Evolutionary conservation across 2,888 invertebrate species (phyloP).

Genomic region (Phorcus lineatus): DNA sequence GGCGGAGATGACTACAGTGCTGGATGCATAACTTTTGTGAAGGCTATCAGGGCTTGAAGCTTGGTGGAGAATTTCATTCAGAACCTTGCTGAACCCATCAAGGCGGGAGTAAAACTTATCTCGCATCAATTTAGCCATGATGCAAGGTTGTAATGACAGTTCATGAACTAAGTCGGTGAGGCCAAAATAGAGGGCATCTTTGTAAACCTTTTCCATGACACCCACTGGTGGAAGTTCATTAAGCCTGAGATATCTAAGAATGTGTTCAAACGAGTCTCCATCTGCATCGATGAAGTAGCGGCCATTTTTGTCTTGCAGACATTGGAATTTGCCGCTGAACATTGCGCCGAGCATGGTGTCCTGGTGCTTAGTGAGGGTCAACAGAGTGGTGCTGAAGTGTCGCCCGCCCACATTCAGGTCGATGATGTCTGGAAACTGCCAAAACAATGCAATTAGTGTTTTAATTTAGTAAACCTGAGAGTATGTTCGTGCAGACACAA

Average conservation of each 20-base stretch:
- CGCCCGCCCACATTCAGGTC: conserved; percentile 72
- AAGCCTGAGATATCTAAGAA: conserved; percentile 67
- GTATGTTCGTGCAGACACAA: no score
- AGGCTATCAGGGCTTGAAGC: not conserved
- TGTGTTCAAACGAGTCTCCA: conserved; percentile 63
- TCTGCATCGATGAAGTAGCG: conserved; percentile 72
- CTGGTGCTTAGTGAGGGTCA: conserved; percentile 62
- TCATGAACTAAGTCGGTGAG: conserved; percentile 57
- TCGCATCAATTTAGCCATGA: conserved; percentile 55
- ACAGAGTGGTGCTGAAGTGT: conserved; percentile 62
- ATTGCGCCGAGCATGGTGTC: conserved; percentile 70
- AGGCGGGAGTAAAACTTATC: conserved; percentile 52
- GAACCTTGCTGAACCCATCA: conserved; percentile 51
- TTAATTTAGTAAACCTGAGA: no score
- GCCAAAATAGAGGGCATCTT: conserved; percentile 69
- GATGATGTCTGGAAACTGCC: conserved; percentile 62
- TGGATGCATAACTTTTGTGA: not conserved
- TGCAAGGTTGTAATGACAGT: conserved; percentile 58
- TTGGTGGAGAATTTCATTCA: conserved; percentile 44
- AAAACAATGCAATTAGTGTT: not conserved
- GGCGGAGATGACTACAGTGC: conserved; percentile 3
- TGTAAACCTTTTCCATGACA: conserved; percentile 56
- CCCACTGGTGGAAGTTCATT: conserved; percentile 62
- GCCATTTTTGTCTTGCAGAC: conserved; percentile 63
- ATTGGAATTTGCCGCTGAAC: conserved; percentile 69